Evolutionary conservation across 2,113 vertebrate genomes (phyloP).

Genomic region (Ophiodon elongatus): DNA sequence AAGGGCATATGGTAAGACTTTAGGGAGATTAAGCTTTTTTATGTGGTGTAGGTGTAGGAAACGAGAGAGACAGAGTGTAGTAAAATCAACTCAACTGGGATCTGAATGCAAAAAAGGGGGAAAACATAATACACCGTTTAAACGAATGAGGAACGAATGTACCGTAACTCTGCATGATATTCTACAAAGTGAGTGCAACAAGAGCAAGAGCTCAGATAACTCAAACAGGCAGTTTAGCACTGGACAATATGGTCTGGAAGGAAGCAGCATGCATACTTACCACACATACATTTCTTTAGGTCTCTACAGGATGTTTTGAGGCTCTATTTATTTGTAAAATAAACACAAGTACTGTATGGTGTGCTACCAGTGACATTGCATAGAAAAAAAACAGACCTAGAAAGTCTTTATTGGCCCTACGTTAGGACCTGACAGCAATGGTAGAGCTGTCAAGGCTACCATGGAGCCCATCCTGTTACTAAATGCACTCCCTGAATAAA

Average conservation of each 20-base stretch:
- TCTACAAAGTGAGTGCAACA: slow-evolving; percentile 53
- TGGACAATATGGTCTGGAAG: slow-evolving; percentile 27
- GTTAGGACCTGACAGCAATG: too few relatives aligned
- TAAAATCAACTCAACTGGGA: slow-evolving; percentile 50
- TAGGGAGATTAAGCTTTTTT: slow-evolving; percentile 53
- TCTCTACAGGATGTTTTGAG: neutral
- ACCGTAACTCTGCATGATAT: slow-evolving; percentile 36
- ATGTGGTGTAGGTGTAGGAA: slow-evolving; percentile 36
- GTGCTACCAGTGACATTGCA: neutral
- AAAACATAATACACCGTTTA: slow-evolving; percentile 27
- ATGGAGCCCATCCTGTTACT: too few relatives aligned
- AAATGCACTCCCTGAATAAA: too few relatives aligned
- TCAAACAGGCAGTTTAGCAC: slow-evolving; percentile 50
- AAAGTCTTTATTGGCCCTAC: neutral
- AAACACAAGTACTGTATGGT: neutral
- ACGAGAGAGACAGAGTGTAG: slow-evolving; percentile 19
- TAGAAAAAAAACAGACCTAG: neutral
- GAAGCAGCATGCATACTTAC: slow-evolving; percentile 24
- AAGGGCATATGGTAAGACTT: slow-evolving; percentile 72
- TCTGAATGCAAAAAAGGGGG: slow-evolving; percentile 12
- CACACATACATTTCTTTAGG: neutral
- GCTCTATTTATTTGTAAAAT: neutral
- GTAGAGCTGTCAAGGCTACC: too few relatives aligned
- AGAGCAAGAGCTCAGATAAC: slow-evolving; percentile 35
- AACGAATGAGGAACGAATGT: slow-evolving; percentile 45